Conservation (phyloP, 1,140 invertebrate species). For the Tribolium castaneum region DNA sequence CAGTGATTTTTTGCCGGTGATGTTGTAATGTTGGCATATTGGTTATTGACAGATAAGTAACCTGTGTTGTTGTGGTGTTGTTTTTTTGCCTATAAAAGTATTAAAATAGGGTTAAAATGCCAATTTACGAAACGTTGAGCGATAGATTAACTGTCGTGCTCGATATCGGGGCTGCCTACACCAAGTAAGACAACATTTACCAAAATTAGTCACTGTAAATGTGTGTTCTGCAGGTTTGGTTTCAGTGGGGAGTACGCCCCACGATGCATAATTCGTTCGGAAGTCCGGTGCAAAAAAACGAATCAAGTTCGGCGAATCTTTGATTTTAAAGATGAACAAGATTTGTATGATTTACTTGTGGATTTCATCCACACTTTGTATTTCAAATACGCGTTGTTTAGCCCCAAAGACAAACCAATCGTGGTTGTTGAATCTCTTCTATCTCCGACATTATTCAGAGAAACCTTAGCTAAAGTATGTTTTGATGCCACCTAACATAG, state of each 20-base stretch:
- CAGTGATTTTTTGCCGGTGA: no score
- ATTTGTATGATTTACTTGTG: conserved; percentile 87
- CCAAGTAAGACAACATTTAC: conserved; percentile 77
- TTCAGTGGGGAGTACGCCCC: conserved; percentile 90
- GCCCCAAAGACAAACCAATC: conserved; percentile 91
- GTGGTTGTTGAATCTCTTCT: conserved; percentile 92
- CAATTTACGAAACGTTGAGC: conserved; percentile 81
- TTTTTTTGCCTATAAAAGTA: not conserved
- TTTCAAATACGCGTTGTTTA: conserved; percentile 85
- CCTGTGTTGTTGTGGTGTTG: no score
- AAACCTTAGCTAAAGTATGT: conserved; percentile 81
- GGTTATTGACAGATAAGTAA: not conserved
- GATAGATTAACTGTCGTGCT: conserved; percentile 91
- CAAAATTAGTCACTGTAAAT: conserved; percentile 40
- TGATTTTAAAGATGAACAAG: conserved; percentile 76
- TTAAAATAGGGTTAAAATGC: conserved; percentile 67
- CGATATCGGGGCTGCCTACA: conserved; percentile 92
- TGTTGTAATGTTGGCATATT: not conserved
- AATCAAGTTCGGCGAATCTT: conserved; percentile 75
- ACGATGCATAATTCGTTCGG: conserved; percentile 85
- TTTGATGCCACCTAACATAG: not conserved
- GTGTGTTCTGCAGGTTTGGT: conserved; percentile 78
- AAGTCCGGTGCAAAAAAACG: conserved; percentile 76
- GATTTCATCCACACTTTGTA: conserved; percentile 89
- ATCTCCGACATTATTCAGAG: conserved; percentile 81